These are phyloP conservation scores for Cynoglossus semilaevis DNA, from an alignment of 2,113 vertebrate species.

Conservation along the genomic window DNA sequence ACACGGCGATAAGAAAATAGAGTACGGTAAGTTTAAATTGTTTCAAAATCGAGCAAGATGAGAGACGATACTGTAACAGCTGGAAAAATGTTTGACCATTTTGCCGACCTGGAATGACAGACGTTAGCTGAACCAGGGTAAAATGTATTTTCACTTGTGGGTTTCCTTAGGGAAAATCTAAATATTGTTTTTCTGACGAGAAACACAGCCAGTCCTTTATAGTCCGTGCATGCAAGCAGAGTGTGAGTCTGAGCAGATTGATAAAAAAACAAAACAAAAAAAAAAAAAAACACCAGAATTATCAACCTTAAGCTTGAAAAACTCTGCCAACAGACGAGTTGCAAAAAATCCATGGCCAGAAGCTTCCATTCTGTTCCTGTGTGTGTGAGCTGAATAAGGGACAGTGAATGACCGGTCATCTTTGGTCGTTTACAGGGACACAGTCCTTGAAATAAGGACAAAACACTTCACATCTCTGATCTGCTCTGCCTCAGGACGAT, in stretches of 20 bases:
- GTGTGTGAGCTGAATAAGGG: too few relatives aligned
- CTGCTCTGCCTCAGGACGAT: too few relatives aligned
- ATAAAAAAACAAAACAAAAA: too few relatives aligned
- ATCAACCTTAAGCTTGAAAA: background rate
- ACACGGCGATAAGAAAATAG: conserved; percentile 21
- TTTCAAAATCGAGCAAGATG: conserved; percentile 20
- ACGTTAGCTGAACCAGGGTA: conserved; percentile 11
- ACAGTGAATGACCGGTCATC: too few relatives aligned
- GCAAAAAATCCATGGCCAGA: background rate
- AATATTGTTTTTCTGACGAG: conserved; percentile 16
- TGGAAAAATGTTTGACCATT: conserved; percentile 1
- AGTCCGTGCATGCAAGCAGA: background rate
- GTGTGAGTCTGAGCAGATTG: background rate
- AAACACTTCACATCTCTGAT: too few relatives aligned
- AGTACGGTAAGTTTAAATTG: conserved; percentile 15
- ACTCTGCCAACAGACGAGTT: background rate
- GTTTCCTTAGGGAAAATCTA: conserved; percentile 10
- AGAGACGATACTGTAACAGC: background rate
- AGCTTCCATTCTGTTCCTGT: background rate
- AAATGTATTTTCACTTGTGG: conserved; percentile 22
- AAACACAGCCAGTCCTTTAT: background rate
- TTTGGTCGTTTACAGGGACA: too few relatives aligned
- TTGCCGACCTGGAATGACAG: background rate
- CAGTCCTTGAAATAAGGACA: too few relatives aligned
- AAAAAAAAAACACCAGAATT: background rate